Evolutionary conservation across 2,888 invertebrate genomes (phyloP).

Genomic region (Drosophila trichaetosa): DNA sequence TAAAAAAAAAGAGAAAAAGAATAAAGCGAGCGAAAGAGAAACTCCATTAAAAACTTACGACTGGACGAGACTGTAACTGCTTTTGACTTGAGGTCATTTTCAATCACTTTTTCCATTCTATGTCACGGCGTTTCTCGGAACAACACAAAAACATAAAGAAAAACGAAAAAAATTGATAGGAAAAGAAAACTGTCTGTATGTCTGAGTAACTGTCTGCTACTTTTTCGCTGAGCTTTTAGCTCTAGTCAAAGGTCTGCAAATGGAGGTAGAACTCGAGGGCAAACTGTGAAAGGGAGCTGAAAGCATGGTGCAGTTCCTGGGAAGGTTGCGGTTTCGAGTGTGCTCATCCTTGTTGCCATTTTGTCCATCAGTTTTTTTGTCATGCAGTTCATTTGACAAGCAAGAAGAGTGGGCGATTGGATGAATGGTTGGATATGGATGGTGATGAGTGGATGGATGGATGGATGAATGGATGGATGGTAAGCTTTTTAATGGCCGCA

Average conservation of each 20-base stretch:
- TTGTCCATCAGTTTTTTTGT: constrained; percentile 36
- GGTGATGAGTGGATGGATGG: constrained; percentile 28
- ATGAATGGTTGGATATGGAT: constrained; percentile 37
- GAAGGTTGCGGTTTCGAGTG: constrained; percentile 62
- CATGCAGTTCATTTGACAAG: constrained; percentile 65
- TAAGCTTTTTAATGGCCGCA: constrained; percentile 49
- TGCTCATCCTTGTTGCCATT: constrained; percentile 44
- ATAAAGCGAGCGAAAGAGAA: constrained; percentile 13
- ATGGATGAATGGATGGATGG: constrained; percentile 46
- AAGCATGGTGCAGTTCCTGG: constrained; percentile 12
- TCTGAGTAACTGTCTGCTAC: constrained; percentile 50
- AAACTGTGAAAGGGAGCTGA: background rate
- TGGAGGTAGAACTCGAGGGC: constrained; percentile 1
- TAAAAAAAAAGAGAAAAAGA: constrained; percentile 25
- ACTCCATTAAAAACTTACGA: constrained; percentile 67
- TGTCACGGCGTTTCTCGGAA: constrained; percentile 52
- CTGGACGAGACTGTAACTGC: constrained; percentile 59
- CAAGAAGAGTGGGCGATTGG: constrained; percentile 62
- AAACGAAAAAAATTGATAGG: constrained; percentile 9
- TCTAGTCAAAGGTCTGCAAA: constrained; percentile 36
- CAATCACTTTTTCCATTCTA: constrained; percentile 76
- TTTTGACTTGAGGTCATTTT: constrained; percentile 79
- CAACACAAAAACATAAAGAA: constrained; percentile 23
- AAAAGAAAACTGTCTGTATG: constrained; percentile 42
- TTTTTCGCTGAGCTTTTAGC: constrained; percentile 53